phyloP scores from a whole-genome alignment of 1,140 invertebrate genomes.

The Dendrolimus punctatus region DNA sequence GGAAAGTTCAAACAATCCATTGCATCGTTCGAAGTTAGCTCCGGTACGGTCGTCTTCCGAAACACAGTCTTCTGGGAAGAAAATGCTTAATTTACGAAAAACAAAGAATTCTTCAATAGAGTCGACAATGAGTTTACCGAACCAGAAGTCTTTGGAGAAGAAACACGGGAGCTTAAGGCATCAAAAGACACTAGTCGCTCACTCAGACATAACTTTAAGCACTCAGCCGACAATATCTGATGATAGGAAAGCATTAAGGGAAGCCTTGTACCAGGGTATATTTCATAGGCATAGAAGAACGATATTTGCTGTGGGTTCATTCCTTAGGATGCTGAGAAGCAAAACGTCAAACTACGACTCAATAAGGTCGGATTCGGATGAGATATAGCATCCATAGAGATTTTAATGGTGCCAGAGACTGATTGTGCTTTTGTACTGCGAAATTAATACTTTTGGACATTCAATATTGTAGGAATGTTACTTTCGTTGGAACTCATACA shows the following conservation, averaged over 20 bases:
- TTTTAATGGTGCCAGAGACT: conserved; percentile 56
- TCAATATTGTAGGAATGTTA: too few species aligned
- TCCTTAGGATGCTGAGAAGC: conserved; percentile 84
- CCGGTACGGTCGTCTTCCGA: conserved; percentile 62
- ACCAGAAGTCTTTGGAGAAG: conserved; percentile 69
- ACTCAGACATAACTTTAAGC: conserved; percentile 67
- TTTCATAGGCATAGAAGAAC: conserved; percentile 85
- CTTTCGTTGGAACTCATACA: too few species aligned
- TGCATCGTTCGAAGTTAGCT: conserved; percentile 63
- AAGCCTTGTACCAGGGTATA: conserved; percentile 85
- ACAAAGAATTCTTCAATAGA: conserved; percentile 70
- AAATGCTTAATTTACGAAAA: conserved; percentile 56
- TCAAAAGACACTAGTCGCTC: conserved; percentile 62
- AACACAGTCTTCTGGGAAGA: conserved; percentile 55
- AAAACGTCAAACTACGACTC: conserved; percentile 87
- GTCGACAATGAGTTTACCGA: conserved; percentile 68
- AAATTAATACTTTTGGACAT: neutral
- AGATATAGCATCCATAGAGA: conserved; percentile 60
- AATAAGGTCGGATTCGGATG: conserved; percentile 74
- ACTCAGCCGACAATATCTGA: conserved; percentile 75
- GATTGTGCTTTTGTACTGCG: conserved; percentile 43
- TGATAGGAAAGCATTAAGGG: conserved; percentile 81
- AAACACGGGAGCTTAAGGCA: conserved; percentile 62
- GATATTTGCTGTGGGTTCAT: conserved; percentile 85
- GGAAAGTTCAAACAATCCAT: conserved; percentile 57